Evolutionary conservation across 2,113 vertebrate species (phyloP), one percentile per base, ranked within the genome.

Genomic region (Albula goreensis): DNA sequence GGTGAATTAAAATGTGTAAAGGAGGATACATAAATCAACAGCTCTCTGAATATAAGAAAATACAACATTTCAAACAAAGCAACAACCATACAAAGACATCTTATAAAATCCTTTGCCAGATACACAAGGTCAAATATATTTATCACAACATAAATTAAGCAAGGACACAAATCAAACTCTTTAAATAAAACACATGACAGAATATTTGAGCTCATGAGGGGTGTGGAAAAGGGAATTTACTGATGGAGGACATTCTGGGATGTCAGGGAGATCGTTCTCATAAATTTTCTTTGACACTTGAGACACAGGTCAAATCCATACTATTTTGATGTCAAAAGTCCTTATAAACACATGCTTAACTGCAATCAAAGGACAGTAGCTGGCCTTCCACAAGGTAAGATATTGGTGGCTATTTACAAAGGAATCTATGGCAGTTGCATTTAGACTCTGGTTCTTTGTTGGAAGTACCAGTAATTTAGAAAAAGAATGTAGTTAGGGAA

Each of bases 41-140:
- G 86, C 88, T 92, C 88, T 92, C 88, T 90, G 91, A 92, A 93
- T 93, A 93, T 94, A 95, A 93, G 92, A 93, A 93, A 92, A 91
- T 93, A 92, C 90, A 93, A 95, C 93, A 92, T 90, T 92, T 94
- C 90, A 96, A 93, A 94, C 92, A 92, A 95, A 96, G 95, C 94
- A 95, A 94, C 95, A 93, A 95, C 93, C 94, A 93, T 94, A 94
- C 93, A 95, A 94, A 95, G 94, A 91, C 92, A 91, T 85, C 91
- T 91, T 88, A 90, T 93, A 92, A 93, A 89, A 94, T 93, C 92
- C 88, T 91, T 91, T 90, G 86, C 94, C 93, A 90, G 90, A 94
- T 93, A 95, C 91, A 95, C 94, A 93, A 94, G 91, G 90, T 93
- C 92, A 96, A 96, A 96, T 96, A 96, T 96, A 96, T 96, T 96